phyloP scores from a whole-genome alignment of 2,113 vertebrate genomes.

The Carollia perspicillata region DNA sequence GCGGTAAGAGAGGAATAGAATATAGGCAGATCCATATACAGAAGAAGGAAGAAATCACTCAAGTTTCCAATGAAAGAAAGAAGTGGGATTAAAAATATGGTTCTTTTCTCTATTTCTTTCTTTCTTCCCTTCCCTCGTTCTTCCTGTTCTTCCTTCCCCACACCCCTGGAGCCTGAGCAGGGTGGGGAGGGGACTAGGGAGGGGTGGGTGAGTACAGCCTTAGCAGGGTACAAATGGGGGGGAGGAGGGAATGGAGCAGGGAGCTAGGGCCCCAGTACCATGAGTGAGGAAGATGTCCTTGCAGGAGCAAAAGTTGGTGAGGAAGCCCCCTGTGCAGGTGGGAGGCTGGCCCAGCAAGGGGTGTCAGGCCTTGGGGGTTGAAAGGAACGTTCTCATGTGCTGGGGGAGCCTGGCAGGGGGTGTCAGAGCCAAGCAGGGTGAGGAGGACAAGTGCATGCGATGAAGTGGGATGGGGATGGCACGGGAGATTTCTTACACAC shows the following conservation, averaged over 20 bases:
- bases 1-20: neutral
- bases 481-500: neutral
- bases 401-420: neutral
- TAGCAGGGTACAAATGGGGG: too few relatives aligned
- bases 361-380: neutral
- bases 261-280: neutral
- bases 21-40: too few relatives aligned
- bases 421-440: neutral
- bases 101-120: neutral
- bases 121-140: neutral
- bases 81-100: neutral
- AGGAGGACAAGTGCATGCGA: accelerated
- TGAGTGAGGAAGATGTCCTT: neutral
- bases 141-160: neutral
- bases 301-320: neutral
- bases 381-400: neutral
- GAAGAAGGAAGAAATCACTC: neutral
- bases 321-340: neutral
- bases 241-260: too few relatives aligned
- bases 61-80: neutral
- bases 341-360: neutral
- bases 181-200: neutral
- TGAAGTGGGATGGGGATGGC: neutral
- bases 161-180: neutral
- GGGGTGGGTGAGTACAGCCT: neutral